Base-by-base conservation (phyloP, 2,888 invertebrate genomes). In the Leptothorax acervorum region DNA sequence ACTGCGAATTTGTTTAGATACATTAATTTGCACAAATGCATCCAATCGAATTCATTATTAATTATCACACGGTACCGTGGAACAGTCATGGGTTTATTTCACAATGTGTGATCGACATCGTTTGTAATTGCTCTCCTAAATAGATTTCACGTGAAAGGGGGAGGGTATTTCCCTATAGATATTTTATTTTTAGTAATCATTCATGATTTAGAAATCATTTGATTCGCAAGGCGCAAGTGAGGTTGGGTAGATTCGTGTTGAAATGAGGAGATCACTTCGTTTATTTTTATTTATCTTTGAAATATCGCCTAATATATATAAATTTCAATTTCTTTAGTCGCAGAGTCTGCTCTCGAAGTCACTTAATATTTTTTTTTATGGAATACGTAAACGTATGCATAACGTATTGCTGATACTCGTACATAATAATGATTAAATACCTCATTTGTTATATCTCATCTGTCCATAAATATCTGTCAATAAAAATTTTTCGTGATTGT, bases 381-480 rank as follows among this genome's bases (percentile, higher is more conserved):
- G 15, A 8, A 31, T 55, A 70, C 31, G n/a, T 63, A 65, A 48
- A 51, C n/a, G 35, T 76, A 35, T 63, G 28, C 73, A 71, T 71
- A 73, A 62, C 31, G 5, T 35, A 23, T 28, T 35, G 1, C 23
- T 66, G 28, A 48, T 60, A 60, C 12, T 63, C 31, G 9, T 48
- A 39, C 4, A 62, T n/a, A 65, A 18, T 31, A 68, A 66, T 66
- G 12, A 78, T 68, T 42, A 55, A 55, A 68, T 28, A 53, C 3
- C 15, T 66, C 28, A 45, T 45, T 42, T 45, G 23, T 23, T 23
- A 0, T 62, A 1, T 48, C n/a, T 31, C 31, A 15, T 62, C 45
- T 62, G 12, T 76, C 18, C 28, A 23, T 65, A 51, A 63, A 53
- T 42, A 51, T 63, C 35, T 51, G 15, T 73, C 11, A 23, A n/a